phyloP scores from a whole-genome alignment of 2,113 vertebrate genomes.

The Melanerpes formicivorus region DNA sequence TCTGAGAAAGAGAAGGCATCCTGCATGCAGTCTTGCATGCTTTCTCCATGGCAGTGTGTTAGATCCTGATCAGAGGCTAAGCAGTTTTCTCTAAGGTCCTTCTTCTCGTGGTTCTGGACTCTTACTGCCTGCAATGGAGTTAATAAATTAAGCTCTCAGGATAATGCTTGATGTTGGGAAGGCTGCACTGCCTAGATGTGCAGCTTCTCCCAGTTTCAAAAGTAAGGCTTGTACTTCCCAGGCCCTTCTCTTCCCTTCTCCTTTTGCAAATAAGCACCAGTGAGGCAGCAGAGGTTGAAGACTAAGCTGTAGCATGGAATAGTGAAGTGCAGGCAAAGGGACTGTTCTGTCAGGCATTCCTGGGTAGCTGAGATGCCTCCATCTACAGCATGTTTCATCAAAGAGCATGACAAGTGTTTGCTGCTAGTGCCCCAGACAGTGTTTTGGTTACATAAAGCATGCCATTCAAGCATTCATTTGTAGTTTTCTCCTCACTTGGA shows the following conservation, averaged over 20 bases:
- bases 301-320: background rate
- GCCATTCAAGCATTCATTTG: background rate
- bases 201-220: background rate
- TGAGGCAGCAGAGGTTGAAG: background rate
- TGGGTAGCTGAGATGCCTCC: background rate
- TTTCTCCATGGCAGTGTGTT: background rate
- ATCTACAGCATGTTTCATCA: background rate
- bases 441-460: constrained; percentile 17
- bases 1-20: background rate
- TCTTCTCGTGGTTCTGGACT: background rate
- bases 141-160: background rate
- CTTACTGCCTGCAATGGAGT: background rate
- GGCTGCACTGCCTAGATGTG: background rate
- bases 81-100: background rate
- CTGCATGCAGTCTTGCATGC: background rate
- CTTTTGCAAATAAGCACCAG: background rate
- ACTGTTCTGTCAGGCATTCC: rapidly evolving
- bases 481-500: constrained; percentile 14
- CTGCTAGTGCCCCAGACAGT: background rate
- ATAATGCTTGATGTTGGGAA: background rate
- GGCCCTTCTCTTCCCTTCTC: background rate
- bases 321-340: background rate
- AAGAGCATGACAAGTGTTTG: background rate
- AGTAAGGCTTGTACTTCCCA: background rate
- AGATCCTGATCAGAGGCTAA: background rate